Conservation (phyloP, 37 sponge, comb jelly and placozoan genomes). For the Petrosia ficiformis region DNA sequence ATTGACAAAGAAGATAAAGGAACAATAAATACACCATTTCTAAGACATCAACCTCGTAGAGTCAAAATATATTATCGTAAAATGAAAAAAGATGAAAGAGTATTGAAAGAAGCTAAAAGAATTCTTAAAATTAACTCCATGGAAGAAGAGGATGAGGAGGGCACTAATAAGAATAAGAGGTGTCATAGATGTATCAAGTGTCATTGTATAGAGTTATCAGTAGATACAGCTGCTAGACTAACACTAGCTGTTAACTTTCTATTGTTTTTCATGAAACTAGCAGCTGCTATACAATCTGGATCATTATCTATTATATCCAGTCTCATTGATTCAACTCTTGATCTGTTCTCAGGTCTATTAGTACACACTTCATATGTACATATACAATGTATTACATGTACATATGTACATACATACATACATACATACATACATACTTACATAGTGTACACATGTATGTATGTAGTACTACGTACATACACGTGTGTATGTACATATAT, state of each 20-base stretch:
- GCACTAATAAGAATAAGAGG: neutral
- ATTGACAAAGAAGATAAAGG: no score
- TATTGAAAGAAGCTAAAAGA: constrained; percentile 21
- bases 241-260: constrained; percentile 48
- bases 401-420: neutral
- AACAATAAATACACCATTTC: no score
- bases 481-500: no score
- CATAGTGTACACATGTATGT: no score
- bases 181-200: neutral
- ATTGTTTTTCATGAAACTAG: constrained; percentile 31
- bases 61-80: constrained; percentile 18
- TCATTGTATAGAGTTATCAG: constrained; percentile 11
- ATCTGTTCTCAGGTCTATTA: constrained; percentile 63
- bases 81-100: constrained; percentile 24
- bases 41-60: no score
- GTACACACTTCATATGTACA: no score
- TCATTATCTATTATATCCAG: constrained; percentile 53
- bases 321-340: constrained; percentile 51
- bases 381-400: no score
- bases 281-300: constrained; percentile 50
- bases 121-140: no score
- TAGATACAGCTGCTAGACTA: constrained; percentile 24
- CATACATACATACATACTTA: neutral
- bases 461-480: no score
- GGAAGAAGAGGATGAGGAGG: no score